Evolutionary conservation across 2,797 vertebrate species (phyloP), one percentile per base, ranked within the genome.

Genomic region (Percopsis omiscomaycus): DNA sequence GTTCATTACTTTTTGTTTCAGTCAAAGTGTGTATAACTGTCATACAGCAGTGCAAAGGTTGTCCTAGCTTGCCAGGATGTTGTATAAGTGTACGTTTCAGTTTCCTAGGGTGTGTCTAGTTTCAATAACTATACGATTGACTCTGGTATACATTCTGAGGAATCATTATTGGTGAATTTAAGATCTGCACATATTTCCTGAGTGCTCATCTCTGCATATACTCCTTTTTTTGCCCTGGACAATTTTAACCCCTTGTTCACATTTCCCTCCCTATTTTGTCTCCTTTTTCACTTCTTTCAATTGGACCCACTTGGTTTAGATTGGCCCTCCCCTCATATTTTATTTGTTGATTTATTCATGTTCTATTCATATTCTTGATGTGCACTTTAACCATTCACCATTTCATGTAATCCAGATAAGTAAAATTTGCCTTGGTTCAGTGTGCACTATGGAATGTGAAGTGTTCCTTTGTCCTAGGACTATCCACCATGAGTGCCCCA

Each of bases 391-490:
- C 62, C 74, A 16, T 45, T 12, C 22, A 12, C 16, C 28, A 15
- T 14, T 73, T 62, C 61, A 37, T 54, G 51, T 13, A 45, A 37
- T 28, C 14, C 9, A 30, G 53, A 46, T 52, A 66, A 66, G 30
- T 64, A 59, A 66, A 55, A 30, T 1, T 15, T 29, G 14, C 71
- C 63, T 61, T 69, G 63, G 64, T 56, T 27, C 44, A 61, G 46
- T 61, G 69, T 71, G 52, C 64, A 59, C 73, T 67, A 77, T 76
- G 73, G 82, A 89, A 89, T 89, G 81, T 84, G 73, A 77, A 82
- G 72, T 75, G 59, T 55, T 71, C 70, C 82, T 88, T 85, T 84
- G 82, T 84, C 81, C 80, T 61, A 51, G 37, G 55, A 74, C 67
- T 69, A 46, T 32, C 30, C 49, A 71, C 62, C 66, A 71, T 58